Evolutionary conservation across 1,140 invertebrate genomes (phyloP).

Genomic region (Drosophila gunungcola): DNA sequence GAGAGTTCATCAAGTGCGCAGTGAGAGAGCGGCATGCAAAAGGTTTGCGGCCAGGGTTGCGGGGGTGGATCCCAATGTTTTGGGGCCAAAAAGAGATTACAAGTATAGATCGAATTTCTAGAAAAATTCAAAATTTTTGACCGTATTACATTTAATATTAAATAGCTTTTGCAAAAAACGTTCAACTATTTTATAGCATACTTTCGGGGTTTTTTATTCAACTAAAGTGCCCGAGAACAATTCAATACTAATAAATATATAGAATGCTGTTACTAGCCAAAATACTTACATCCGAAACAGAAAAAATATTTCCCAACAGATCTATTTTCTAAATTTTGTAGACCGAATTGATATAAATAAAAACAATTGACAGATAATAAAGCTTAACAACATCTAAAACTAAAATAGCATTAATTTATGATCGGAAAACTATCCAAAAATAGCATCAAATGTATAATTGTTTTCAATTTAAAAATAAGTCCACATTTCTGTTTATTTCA

Average conservation of each 20-base stretch:
- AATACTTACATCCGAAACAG: too few relatives aligned
- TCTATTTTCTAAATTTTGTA: too few relatives aligned
- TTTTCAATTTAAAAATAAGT: background rate
- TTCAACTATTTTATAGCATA: background rate
- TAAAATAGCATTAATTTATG: background rate
- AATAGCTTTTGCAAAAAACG: too few relatives aligned
- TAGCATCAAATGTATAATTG: background rate
- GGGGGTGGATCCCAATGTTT: conserved; percentile 8
- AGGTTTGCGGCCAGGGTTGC: conserved; percentile 2
- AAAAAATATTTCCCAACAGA: too few relatives aligned
- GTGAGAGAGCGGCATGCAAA: conserved; percentile 11
- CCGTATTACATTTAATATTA: too few relatives aligned
- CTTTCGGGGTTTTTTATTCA: background rate
- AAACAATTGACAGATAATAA: background rate
- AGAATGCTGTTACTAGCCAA: too few relatives aligned
- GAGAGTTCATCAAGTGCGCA: conserved; percentile 20
- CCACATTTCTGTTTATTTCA: too few relatives aligned
- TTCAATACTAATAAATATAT: too few relatives aligned
- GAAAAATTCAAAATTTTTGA: too few relatives aligned
- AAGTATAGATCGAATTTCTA: too few relatives aligned
- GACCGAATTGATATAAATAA: background rate
- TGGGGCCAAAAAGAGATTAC: background rate
- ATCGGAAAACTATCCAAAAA: background rate
- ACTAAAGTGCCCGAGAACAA: too few relatives aligned
- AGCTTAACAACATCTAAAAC: background rate